Conservation (phyloP, 2,797 vertebrate genomes). For the Toxotes lorentzi region DNA sequence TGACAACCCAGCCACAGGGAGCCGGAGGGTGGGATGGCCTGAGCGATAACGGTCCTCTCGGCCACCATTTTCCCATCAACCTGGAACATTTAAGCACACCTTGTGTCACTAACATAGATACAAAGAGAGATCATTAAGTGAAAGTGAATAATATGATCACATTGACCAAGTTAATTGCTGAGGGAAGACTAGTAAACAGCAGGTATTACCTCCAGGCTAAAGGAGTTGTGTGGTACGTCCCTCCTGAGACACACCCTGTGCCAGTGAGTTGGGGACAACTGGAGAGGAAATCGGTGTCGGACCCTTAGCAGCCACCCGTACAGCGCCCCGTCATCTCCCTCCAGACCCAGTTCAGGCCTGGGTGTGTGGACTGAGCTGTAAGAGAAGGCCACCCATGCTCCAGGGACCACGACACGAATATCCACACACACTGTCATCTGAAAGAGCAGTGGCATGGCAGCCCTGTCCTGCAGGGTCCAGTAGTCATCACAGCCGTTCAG, state of each 20-base stretch:
- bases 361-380: constrained; percentile 72
- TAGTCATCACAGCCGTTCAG: constrained; percentile 77
- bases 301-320: constrained; percentile 83
- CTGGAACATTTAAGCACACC: constrained; percentile 42
- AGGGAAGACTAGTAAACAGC: background rate
- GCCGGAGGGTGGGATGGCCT: constrained; percentile 69
- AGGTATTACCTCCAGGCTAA: constrained; percentile 79
- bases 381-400: constrained; percentile 84
- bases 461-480: constrained; percentile 79
- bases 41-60: constrained; percentile 68
- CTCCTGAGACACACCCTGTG: constrained; percentile 81
- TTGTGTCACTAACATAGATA: background rate
- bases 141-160: background rate
- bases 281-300: constrained; percentile 75
- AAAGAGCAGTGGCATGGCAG: constrained; percentile 66
- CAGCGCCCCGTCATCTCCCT: constrained; percentile 77
- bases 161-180: background rate
- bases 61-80: constrained; percentile 60
- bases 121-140: background rate
- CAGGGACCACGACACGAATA: constrained; percentile 72
- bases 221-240: constrained; percentile 60
- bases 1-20: constrained; percentile 82
- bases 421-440: constrained; percentile 84
- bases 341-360: constrained; percentile 78
- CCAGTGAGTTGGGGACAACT: constrained; percentile 70